phyloP scores from a whole-genome alignment of 2,113 vertebrate species.

The Cyprinodon tularosa region DNA sequence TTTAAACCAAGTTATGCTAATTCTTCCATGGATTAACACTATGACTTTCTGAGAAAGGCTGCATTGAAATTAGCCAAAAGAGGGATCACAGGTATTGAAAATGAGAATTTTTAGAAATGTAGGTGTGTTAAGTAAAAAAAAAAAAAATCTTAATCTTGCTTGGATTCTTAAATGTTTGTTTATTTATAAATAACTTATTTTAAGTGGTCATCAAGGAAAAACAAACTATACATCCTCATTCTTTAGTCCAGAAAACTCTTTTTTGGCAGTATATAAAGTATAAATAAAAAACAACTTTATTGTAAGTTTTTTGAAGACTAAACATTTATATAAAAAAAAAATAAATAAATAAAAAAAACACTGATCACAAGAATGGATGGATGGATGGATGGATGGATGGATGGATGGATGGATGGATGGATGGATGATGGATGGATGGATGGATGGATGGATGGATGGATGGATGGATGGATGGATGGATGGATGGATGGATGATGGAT shows the following conservation, averaged over 20 bases:
- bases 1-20: constrained; percentile 22
- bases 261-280: too few species aligned
- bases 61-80: constrained; percentile 15
- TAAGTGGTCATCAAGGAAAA: not conserved
- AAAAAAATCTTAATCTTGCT: too few species aligned
- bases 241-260: too few species aligned
- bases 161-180: not conserved
- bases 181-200: not conserved
- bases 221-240: too few species aligned
- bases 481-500: too few species aligned
- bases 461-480: not conserved
- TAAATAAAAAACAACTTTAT: too few species aligned
- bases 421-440: too few species aligned
- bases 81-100: constrained; percentile 2
- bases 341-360: not conserved
- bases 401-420: too few species aligned
- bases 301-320: too few species aligned
- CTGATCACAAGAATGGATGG: too few species aligned
- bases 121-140: not conserved
- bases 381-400: too few species aligned
- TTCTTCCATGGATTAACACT: constrained; percentile 26
- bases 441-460: not conserved
- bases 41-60: constrained; percentile 1
- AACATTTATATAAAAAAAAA: not conserved
- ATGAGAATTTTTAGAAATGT: not conserved